Evolutionary conservation across 2,113 vertebrate genomes (phyloP).

Genomic region (Natator depressus): DNA sequence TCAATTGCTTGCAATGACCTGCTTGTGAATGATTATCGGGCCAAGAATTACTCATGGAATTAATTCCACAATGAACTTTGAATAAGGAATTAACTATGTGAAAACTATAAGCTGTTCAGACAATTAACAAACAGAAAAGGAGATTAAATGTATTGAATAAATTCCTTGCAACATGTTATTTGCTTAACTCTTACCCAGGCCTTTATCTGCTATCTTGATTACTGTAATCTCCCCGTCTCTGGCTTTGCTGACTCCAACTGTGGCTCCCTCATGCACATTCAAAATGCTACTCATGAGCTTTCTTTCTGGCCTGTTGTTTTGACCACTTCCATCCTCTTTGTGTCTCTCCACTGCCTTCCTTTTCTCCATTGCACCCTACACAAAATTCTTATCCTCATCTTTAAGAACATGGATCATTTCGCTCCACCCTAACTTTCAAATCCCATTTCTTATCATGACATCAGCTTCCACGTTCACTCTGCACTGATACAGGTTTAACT

Average conservation of each 20-base stretch:
- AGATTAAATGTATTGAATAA: neutral
- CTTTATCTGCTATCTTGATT: slow-evolving; percentile 27
- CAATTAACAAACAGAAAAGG: neutral
- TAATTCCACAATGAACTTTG: slow-evolving; percentile 51
- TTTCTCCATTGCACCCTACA: neutral
- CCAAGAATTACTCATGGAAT: slow-evolving; percentile 68
- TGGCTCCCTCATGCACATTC: neutral
- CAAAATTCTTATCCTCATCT: neutral
- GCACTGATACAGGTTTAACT: neutral
- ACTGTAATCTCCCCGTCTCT: neutral
- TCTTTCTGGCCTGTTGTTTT: neutral
- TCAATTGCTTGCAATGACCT: slow-evolving; percentile 22
- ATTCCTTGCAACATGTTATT: slow-evolving; percentile 12
- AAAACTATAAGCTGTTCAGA: slow-evolving; percentile 57
- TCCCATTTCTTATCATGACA: neutral
- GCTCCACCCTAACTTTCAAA: neutral
- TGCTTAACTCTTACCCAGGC: slow-evolving; percentile 10
- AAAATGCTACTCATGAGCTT: neutral
- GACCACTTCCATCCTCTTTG: neutral
- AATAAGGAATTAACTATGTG: slow-evolving; percentile 47
- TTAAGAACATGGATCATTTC: neutral
- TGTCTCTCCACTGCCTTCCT: neutral
- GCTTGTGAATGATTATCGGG: neutral
- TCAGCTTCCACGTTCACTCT: fast-evolving
- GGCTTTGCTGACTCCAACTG: neutral